Evolutionary conservation across 1,140 invertebrate species (phyloP).

Genomic region (Dinothrombium tinctorium): DNA sequence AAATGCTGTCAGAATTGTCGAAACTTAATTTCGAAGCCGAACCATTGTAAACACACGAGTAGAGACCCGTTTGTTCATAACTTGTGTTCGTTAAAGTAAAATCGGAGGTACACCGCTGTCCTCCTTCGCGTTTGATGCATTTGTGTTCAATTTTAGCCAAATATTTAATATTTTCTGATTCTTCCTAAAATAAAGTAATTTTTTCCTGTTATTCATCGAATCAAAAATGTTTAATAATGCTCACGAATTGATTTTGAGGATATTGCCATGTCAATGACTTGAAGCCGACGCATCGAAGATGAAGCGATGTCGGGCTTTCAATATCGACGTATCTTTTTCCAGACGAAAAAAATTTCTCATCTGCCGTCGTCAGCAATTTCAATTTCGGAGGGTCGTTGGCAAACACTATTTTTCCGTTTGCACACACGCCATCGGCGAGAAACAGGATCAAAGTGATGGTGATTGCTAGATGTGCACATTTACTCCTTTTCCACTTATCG

Average conservation of each 20-base stretch:
- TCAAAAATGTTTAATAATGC: background rate
- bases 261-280: background rate
- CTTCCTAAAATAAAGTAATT: background rate
- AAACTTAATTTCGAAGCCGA: background rate
- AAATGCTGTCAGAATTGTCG: slow-evolving; percentile 9
- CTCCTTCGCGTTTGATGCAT: background rate
- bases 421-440: background rate
- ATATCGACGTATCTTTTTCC: background rate
- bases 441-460: background rate
- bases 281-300: background rate
- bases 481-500: too few species aligned
- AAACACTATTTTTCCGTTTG: background rate
- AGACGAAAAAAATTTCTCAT: background rate
- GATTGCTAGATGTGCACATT: too few species aligned
- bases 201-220: background rate
- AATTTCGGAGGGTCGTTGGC: background rate
- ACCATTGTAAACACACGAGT: background rate
- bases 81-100: background rate
- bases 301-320: background rate
- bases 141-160: background rate
- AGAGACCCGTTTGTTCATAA: slow-evolving; percentile 3
- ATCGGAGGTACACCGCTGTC: background rate
- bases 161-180: background rate
- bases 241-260: background rate
- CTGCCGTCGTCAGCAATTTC: background rate